Evolutionary conservation across 2,113 vertebrate genomes (phyloP), one percentile per base, ranked within the genome.

Genomic region (Aegotheles bennettii): DNA sequence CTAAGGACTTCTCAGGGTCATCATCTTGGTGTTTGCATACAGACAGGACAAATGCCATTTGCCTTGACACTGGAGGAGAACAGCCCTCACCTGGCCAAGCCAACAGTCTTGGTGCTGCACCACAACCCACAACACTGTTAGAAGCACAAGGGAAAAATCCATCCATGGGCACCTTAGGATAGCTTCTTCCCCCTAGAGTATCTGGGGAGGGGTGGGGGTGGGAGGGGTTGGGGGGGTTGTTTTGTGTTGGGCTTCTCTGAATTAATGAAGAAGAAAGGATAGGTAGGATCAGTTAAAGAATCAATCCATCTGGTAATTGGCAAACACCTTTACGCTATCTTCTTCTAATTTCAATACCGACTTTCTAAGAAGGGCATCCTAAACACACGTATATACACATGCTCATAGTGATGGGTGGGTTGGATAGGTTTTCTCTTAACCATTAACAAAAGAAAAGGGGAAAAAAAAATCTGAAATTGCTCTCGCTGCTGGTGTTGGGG

Each of bases 121-220:
- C 73, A 38, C 56, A 82, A 20, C 42, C 33, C 60, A 64, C 45
- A 80, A 59, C 60, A 82, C 56, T 57, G 40, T 43, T 7, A 94
- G 76, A 94, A 93, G 92, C 93, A 96, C 93, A 95, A 96, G 69
- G 64, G 73, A 68, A 93, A 87, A 93, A 91, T 96, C 80, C 94
- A 95, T 92, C 89, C 92, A 61, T 25, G 64, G 53, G 60, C 64
- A 81, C 70, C 86, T 81, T 84, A 40, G 65, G 16, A 40, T 68
- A 86, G 65, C 47, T 86, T 53, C 40, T 84, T 93, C 31, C 31
- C 33, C 21, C 12, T 33, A 23, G 61, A 68, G 48, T 21, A 7
- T 21, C 75, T 53, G 14, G 7, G 11, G 38, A 13, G 26, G 36
- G 26, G 36, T 10, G 2, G 10, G 2, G 5, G 1, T 5, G 3